Base-by-base conservation (phyloP, 2,797 vertebrate species). In the Oceanodroma leucorhoa region DNA sequence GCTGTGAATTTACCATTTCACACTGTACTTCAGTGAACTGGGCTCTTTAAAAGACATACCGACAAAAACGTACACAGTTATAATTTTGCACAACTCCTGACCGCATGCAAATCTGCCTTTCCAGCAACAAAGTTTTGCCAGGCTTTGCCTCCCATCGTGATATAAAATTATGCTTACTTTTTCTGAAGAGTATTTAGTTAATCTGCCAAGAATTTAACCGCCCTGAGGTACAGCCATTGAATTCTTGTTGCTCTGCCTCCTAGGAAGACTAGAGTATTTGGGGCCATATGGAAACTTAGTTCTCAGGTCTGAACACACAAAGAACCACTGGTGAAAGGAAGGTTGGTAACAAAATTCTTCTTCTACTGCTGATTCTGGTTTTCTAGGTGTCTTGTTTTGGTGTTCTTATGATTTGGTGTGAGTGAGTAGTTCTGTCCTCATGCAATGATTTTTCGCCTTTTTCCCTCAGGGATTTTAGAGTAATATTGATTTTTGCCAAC, bases 351-450 rank as follows among this genome's bases (percentile, higher is more conserved):
- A 60, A 66, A 48, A 41, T 43, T 50, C 3, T 75, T 9, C 21
- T 75, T 8, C 21, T 61, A 6, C 29, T 62, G 32, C 2, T 66
- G n/a, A 51, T 80, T 60, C 30, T 73, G n/a, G 1, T 78, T 85
- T 78, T 55, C 29, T 54, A 34, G 32, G 3, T 54, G 14, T 51
- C 9, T 67, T 0, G 0, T 6, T 43, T n/a, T 41, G 48, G 32
- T 43, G 12, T 21, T 30, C 20, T 46, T 67, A 22, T 0, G 2
- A 10, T 23, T 27, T 62, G 10, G 7, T 34, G 16, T 22, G 20
- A 64, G 3, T 32, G 15, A 72, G 27, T 14, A 48, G 10, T 24
- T 67, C 22, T 83, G 26, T 58, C 11, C 43, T 77, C 14, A 10
- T 9, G 14, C 2, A 23, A 54, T 58, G 30, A 30, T 41, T 72